Base-by-base conservation (phyloP, 2,888 invertebrate genomes). In the Encarsia formosa region DNA sequence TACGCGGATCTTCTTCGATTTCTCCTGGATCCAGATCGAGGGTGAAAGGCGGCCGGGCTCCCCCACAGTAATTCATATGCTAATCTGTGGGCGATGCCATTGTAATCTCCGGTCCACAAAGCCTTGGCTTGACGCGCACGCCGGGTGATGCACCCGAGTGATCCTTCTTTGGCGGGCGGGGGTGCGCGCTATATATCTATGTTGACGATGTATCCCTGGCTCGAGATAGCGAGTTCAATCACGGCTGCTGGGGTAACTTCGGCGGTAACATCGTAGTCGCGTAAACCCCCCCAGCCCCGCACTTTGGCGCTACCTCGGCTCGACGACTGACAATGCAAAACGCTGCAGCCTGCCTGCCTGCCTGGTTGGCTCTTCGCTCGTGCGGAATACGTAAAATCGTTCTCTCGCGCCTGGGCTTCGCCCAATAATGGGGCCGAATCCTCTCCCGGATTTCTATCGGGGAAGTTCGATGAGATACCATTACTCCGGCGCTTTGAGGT, bases 71-170 rank as follows among this genome's bases (percentile, higher is more conserved):
- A 73, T 72, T 73, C 73, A 72, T 71, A 73, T 72, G 72, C 71
- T 73, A 73, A 73, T 72, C 71, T 70, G 61, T 68, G 66, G 69
- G 68, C 71, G 72, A 73, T 73, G 71, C 71, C 71, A 72, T 73
- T 73, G 73, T 73, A 72, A 73, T 73, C 72, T 73, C 72, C 71
- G 70, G 72, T 70, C 67, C 67, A 69, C 70, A 71, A 70, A 71
- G 70, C 71, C 68, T 65, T 61, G 65, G 66, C 69, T 70, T 68
- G 65, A 66, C 66, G 70, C 64, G 65, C 64, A 67, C 66, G 68
- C 69, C 63, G 63, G 61, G n/a, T n/a, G n/a, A n/a, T n/a, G n/a
- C 44, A 24, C 19, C 63, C 50, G 63, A 69, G 63, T 67, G 69
- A 70, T 70, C 70, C 20, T 20, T 38, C 19, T 37, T 37, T 6